A percentile compares a stretch with the other conserved stretches of the same genome.
Evolutionary conservation across 2,888 invertebrate species (phyloP).

Genomic region (Chrysotoxum bicinctum): DNA sequence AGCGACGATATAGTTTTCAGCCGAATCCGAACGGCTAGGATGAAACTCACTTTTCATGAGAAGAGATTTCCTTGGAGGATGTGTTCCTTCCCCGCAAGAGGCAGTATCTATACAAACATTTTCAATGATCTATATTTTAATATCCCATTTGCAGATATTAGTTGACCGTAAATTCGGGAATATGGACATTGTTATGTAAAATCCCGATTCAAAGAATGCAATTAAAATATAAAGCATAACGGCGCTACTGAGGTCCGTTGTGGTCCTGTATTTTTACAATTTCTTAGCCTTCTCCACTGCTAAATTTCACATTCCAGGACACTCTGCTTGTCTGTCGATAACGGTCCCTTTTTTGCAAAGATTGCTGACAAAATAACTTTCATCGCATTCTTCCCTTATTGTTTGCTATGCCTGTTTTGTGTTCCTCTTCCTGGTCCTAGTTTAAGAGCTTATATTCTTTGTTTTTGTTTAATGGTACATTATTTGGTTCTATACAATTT

Average conservation of each 20-base stretch:
- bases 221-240: not conserved
- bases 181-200: too few species aligned
- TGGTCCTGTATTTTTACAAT: not conserved
- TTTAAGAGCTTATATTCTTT: not conserved
- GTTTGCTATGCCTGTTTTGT: slow-evolving; percentile 4
- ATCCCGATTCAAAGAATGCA: not conserved
- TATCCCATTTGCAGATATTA: too few species aligned
- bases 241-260: not conserved
- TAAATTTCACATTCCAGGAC: slow-evolving; percentile 53
- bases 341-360: slow-evolving; percentile 16
- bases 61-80: too few species aligned
- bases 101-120: too few species aligned
- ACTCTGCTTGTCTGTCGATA: slow-evolving; percentile 54
- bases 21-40: too few species aligned
- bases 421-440: not conserved
- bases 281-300: slow-evolving; percentile 8
- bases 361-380: slow-evolving; percentile 59
- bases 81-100: too few species aligned
- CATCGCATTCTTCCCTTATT: slow-evolving; percentile 40
- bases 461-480: not conserved
- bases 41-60: too few species aligned
- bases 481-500: slow-evolving; percentile 2
- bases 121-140: too few species aligned
- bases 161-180: too few species aligned
- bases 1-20: too few species aligned